A percentile compares a stretch with the other conserved stretches of the same genome.
These are phyloP conservation scores for Pogonocichla stellata DNA, from an alignment of 2,113 vertebrate genomes.

Conservation along the genomic window DNA sequence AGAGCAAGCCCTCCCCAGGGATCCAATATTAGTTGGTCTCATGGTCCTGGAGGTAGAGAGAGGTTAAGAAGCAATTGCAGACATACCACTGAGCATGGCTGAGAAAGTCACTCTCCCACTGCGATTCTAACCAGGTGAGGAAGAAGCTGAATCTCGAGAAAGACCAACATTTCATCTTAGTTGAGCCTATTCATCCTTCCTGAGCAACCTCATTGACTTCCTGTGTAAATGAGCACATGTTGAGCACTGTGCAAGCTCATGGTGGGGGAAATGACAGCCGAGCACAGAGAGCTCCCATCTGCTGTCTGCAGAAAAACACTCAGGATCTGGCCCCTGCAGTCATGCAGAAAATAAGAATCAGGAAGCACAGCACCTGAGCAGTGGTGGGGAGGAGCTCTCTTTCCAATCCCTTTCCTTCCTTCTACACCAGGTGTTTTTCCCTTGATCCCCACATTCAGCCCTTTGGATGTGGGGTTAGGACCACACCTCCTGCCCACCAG, in stretches of 20 bases:
- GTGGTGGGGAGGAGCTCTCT: neutral
- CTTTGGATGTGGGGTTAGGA: accelerated
- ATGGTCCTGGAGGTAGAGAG: neutral
- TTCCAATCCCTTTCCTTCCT: neutral
- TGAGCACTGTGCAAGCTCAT: neutral
- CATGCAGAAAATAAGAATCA: neutral
- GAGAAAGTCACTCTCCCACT: neutral
- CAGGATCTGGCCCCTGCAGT: neutral
- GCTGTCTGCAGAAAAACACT: neutral
- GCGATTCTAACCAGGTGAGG: neutral
- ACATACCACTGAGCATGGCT: neutral
- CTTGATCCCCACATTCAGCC: accelerated
- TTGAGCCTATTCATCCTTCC: neutral
- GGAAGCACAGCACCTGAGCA: neutral
- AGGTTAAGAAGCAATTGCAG: constrained; percentile 21
- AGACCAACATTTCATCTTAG: neutral
- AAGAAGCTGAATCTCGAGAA: neutral
- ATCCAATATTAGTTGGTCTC: neutral
- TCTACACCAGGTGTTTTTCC: accelerated
- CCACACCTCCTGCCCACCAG: neutral
- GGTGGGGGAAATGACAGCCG: neutral
- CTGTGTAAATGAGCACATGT: neutral
- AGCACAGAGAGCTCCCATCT: neutral
- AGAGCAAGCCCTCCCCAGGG: constrained; percentile 3
- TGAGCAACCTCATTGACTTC: neutral